phyloP scores from a whole-genome alignment of 1,140 invertebrate genomes.

The Sipha flava region DNA sequence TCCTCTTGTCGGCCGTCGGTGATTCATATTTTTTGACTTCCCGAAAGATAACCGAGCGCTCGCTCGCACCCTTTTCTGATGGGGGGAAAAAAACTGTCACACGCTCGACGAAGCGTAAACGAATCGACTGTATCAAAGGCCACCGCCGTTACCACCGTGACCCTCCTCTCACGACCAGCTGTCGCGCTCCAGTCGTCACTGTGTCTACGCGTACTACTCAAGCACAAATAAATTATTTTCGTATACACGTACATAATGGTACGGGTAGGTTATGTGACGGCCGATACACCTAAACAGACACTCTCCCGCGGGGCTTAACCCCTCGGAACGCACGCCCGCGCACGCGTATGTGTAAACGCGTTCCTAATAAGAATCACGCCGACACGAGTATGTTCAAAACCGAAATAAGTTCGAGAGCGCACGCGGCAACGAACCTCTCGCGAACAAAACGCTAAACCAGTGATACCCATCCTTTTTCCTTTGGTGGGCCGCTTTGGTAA shows the following conservation, averaged over 20 bases:
- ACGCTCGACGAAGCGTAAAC: conserved; percentile 50
- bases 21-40: conserved; percentile 30
- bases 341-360: too few relatives aligned
- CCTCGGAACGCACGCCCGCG: not conserved
- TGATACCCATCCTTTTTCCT: too few relatives aligned
- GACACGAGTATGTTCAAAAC: not conserved
- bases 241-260: not conserved
- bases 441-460: too few relatives aligned
- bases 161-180: conserved; percentile 49
- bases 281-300: not conserved
- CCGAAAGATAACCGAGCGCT: not conserved
- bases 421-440: too few relatives aligned
- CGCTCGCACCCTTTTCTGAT: not conserved
- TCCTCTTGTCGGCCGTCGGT: not conserved
- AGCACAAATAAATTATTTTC: too few relatives aligned
- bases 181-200: conserved; percentile 54
- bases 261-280: not conserved
- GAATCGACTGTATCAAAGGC: conserved; percentile 59
- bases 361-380: not conserved
- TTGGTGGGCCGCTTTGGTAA: too few relatives aligned
- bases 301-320: not conserved
- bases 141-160: conserved; percentile 52
- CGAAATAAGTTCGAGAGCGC: not conserved
- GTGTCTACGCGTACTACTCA: conserved; percentile 47
- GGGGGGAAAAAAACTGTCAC: conserved; percentile 18